These are phyloP conservation scores for Sardina pilchardus DNA, from an alignment of 2,113 vertebrate species.

Conservation along the genomic window DNA sequence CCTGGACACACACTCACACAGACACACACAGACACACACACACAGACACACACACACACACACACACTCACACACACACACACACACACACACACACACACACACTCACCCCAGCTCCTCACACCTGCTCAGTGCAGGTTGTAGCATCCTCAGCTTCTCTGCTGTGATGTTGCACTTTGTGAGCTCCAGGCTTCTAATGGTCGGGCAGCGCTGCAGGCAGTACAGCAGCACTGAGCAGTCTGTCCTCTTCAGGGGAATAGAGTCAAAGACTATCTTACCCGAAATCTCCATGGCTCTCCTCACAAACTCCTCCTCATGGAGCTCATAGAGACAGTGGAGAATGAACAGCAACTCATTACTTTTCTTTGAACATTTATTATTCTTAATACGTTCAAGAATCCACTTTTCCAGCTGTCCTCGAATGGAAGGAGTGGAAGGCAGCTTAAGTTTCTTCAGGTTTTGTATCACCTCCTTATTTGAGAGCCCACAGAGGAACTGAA, in stretches of 20 bases:
- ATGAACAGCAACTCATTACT: neutral
- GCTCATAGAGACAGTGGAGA: no score
- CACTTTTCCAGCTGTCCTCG: constrained; percentile 22
- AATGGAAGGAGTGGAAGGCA: neutral
- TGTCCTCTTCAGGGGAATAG: neutral
- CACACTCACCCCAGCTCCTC: neutral
- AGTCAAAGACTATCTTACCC: neutral
- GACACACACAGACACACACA: no score
- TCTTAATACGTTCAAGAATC: neutral
- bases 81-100: constrained; percentile 2
- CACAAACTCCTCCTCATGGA: no score
- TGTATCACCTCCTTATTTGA: constrained; percentile 22
- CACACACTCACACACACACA: no score
- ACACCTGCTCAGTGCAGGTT: no score
- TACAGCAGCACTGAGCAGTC: constrained; percentile 8
- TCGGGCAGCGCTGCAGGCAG: no score
- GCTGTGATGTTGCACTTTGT: no score
- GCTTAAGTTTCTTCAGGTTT: neutral
- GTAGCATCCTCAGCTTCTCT: no score
- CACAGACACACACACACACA: no score
- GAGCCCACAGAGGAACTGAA: constrained; percentile 14
- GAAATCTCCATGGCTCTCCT: constrained; percentile 7
- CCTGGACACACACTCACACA: no score
- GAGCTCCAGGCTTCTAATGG: no score
- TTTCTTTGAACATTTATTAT: neutral